Evolutionary conservation across 1,140 invertebrate species (phyloP), one percentile per base, ranked within the genome.

Genomic region (Microvelia longipes): DNA sequence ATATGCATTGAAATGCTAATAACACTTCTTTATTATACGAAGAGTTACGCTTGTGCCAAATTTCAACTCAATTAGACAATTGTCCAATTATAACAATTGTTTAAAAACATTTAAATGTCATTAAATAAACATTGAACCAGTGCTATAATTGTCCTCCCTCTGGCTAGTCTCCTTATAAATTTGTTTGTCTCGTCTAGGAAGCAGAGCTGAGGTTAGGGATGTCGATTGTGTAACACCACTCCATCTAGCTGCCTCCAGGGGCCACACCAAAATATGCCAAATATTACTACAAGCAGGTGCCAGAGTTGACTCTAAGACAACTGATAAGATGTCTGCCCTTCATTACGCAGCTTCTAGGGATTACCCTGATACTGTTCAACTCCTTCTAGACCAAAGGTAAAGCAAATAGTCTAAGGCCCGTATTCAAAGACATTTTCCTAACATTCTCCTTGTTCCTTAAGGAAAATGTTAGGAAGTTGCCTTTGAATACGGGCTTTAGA

Each of bases 191-290:
- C 11, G 68, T 67, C 29, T 64, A 76, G 75, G 75, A 2, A 72
- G 73, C 68, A 70, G 71, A 71, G 64, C 73, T 11, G 74, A 76
- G 68, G 62, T 75, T 15, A 70, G 72, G 2, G 73, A 74, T 66
- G 30, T 75, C 64, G 77, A 81, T 68, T 77, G 76, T 70, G 74
- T 79, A 29, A 82, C 79, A 25, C 77, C 81, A 25, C 73, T 82
- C 27, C 80, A 81, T 74, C 73, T 82, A 24, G 81, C 81, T 27
- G 78, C 78, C 15, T 74, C 77, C 25, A 68, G 78, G 24, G 81
- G 78, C 1, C 75, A 81, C 68, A 68, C 74, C 2, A 76, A 77
- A 67, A 75, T 78, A 66, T 77, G 77, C 5, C 73, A 75, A 30
- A 64, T 74, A 25, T 68, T 81, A n/a, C 66, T 79, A 11, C 68